Conservation (phyloP, 1,140 invertebrate species). For the Bombyx mandarina region DNA sequence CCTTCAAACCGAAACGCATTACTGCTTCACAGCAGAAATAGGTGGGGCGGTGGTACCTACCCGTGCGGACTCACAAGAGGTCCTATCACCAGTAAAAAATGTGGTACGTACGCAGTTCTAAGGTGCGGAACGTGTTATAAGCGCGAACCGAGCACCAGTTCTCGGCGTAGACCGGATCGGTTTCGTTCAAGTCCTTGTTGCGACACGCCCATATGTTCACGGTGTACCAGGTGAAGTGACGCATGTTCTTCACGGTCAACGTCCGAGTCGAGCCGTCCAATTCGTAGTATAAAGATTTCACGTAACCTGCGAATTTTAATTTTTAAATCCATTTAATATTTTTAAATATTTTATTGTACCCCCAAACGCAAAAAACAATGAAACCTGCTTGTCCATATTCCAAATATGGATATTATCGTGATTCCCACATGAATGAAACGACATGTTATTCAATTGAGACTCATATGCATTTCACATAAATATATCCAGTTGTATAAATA, state of each 20-base stretch:
- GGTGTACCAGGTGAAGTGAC: slow-evolving; percentile 81
- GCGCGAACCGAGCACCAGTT: slow-evolving; percentile 44
- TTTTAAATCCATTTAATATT: background rate
- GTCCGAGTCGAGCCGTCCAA: slow-evolving; percentile 39
- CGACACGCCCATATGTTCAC: slow-evolving; percentile 82
- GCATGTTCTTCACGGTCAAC: slow-evolving; percentile 75
- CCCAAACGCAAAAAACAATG: too few species aligned
- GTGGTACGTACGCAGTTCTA: slow-evolving; percentile 31
- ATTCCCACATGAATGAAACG: too few species aligned
- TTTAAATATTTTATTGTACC: background rate
- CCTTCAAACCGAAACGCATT: too few species aligned
- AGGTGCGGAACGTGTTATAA: slow-evolving; percentile 48
- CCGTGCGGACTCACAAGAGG: too few species aligned
- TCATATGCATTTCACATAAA: too few species aligned
- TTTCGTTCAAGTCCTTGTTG: slow-evolving; percentile 52
- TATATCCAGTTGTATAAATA: too few species aligned
- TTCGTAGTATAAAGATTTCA: slow-evolving; percentile 45
- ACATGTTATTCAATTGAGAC: too few species aligned
- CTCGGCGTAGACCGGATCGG: slow-evolving; percentile 37
- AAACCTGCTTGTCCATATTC: too few species aligned
- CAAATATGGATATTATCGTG: too few species aligned
- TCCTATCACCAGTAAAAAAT: too few species aligned
- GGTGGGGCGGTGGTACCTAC: too few species aligned
- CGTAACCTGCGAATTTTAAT: slow-evolving; percentile 29
- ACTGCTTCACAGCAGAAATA: too few species aligned